Base-by-base conservation (phyloP, 2,888 invertebrate species). In the Synanthedon formicaeformis region DNA sequence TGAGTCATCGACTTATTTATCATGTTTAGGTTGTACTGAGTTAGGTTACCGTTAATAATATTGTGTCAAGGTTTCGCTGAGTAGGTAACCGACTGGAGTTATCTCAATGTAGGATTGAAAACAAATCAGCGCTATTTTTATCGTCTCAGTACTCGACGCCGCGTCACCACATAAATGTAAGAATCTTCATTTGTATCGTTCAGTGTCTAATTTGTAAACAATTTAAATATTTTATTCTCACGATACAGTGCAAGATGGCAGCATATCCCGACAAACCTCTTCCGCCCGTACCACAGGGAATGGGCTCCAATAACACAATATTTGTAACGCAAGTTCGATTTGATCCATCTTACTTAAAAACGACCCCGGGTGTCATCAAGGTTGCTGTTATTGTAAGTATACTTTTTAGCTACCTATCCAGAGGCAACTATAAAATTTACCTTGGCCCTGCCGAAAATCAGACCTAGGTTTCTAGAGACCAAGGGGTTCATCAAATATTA, bases 231-330 rank as follows among this genome's bases (percentile, higher is more conserved):
- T 10, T 34, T 34, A 2, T 2, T 8, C 34, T 34, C 34, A 34
- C 10, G 27, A 2, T 34, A 34, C 34, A 34, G 34, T 34, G 34
- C 6, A 34, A 45, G 23, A 49, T 49, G 49, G 8, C 49, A 49
- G 70, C 81, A 18, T 57, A 55, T 41, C 73, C 78, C 2, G 74
- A 61, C 52, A 71, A 64, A 45, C 66, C 66, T 0, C 67, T 69
- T 0, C 72, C 69, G 0, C 70, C 73, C 0, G 68, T 73, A 0
- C 71, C 71, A 0, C 81, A 81, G 60, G 65, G 68, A 14, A 71
- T 82, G 74, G 82, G 84, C n/a, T 85, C 86, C 4, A 72, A 75
- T 0, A 86, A 86, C 63, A 80, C 81, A 0, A 72, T 81, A 50
- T 86, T 85, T 60, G 77, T 74, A 27, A 85, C 76, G 0, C 75